phyloP scores from a whole-genome alignment of 2,113 vertebrate species.

The Leptodactylus fuscus region DNA sequence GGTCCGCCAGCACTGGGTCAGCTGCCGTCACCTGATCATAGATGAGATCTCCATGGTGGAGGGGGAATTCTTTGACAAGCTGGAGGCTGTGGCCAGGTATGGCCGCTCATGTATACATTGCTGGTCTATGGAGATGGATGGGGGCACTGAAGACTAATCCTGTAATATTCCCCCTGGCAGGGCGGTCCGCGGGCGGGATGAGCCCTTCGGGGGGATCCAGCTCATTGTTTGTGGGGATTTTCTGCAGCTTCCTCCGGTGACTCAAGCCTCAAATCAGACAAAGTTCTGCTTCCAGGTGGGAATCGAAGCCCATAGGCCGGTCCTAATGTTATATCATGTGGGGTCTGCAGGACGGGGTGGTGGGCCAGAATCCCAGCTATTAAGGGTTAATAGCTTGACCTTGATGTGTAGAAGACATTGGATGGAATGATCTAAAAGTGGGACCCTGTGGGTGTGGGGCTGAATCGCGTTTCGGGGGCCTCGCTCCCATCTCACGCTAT shows the following conservation, averaged over 20 bases:
- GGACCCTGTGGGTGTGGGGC: no score
- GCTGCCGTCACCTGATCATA: conserved; percentile 89
- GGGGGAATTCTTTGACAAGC: conserved; percentile 91
- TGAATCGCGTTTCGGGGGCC: no score
- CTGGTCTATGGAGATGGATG: background rate
- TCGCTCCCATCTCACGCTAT: background rate
- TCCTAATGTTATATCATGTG: no score
- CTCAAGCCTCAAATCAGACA: conserved; percentile 81
- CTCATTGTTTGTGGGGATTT: conserved; percentile 95
- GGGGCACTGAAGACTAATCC: background rate
- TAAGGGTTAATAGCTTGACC: background rate
- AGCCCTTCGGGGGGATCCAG: conserved; percentile 96
- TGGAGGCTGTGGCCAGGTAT: conserved; percentile 91
- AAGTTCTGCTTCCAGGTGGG: conserved; percentile 94
- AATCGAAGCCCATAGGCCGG: background rate
- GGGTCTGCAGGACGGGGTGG: no score
- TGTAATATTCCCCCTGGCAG: conserved; percentile 66
- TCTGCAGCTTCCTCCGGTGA: conserved; percentile 93
- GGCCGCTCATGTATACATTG: background rate
- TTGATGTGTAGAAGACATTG: no score
- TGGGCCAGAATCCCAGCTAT: background rate
- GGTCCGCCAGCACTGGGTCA: conserved; percentile 89
- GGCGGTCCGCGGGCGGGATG: conserved; percentile 81
- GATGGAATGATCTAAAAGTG: background rate
- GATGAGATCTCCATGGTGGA: conserved; percentile 98